Percentiles rank a stretch among this genome's conserved stretches.
Conservation (phyloP, 30 jellyfish, hydroid and myxozoan species). For the Morbakka virulenta region DNA sequence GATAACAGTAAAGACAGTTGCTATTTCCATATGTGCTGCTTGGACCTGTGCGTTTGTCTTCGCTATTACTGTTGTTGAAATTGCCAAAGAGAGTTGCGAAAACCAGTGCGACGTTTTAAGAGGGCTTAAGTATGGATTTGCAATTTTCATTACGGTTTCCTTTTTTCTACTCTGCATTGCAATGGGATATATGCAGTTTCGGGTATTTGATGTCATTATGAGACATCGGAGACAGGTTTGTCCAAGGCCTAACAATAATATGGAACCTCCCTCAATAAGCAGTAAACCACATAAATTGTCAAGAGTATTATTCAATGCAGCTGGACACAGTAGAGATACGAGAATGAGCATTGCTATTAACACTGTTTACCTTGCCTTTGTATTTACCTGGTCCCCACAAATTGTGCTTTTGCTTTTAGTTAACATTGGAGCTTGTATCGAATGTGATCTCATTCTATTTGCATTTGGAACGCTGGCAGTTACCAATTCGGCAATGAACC, state of each 20-base stretch:
- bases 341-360: constrained; percentile 21
- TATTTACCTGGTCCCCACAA: constrained; percentile 49
- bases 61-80: background rate
- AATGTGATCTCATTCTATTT: background rate
- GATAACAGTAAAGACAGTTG: background rate
- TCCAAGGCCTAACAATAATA: background rate
- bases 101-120: background rate
- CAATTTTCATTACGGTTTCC: background rate
- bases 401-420: background rate
- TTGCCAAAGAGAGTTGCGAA: background rate
- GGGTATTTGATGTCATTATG: constrained; percentile 7
- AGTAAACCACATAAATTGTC: background rate
- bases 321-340: background rate
- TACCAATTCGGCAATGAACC: background rate
- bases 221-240: constrained; percentile 19
- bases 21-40: background rate
- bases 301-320: background rate
- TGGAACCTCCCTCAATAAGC: background rate
- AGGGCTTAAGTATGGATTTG: background rate
- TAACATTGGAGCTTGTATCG: background rate
- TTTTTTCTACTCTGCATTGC: background rate
- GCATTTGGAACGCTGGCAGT: background rate
- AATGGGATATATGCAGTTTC: constrained; percentile 50
- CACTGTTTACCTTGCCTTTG: constrained; percentile 15
- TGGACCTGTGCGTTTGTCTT: constrained; percentile 29